A percentile compares a stretch with the other conserved stretches of the same genome.
Conservation (phyloP, 2,113 vertebrate genomes). For the Sula dactylatra region DNA sequence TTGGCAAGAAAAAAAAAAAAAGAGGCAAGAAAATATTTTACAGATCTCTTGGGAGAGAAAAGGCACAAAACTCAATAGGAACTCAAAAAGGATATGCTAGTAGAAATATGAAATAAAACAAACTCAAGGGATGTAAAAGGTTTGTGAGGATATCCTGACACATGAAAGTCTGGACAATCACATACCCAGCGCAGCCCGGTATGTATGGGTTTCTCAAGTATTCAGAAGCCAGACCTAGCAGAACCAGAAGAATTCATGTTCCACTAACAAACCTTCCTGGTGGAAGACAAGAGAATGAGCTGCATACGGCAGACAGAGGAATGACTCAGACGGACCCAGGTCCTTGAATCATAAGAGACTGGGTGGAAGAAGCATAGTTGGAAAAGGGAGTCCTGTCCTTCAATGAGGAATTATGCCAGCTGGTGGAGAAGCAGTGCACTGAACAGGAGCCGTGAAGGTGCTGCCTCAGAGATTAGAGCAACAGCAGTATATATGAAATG, state of each 20-base stretch:
- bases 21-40: background rate
- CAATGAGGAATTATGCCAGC: background rate
- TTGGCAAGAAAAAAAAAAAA: background rate
- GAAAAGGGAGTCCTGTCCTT: background rate
- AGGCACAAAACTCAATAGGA: background rate
- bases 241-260: background rate
- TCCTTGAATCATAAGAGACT: background rate
- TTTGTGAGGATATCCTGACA: background rate
- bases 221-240: background rate
- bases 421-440: background rate
- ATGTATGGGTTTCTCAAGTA: accelerated
- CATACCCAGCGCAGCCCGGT: background rate
- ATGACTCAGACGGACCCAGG: background rate
- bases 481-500: background rate
- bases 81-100: background rate
- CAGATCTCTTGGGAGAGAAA: background rate
- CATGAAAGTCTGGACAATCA: background rate
- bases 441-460: background rate
- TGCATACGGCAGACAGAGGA: background rate
- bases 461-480: background rate
- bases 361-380: background rate
- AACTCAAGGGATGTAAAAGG: background rate
- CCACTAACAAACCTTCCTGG: background rate
- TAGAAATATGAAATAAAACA: background rate
- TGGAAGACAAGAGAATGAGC: background rate